A percentile compares a stretch with the other conserved stretches of the same genome.
These are phyloP conservation scores for Littorina saxatilis DNA, from an alignment of 1,140 invertebrate genomes.

Conservation along the genomic window DNA sequence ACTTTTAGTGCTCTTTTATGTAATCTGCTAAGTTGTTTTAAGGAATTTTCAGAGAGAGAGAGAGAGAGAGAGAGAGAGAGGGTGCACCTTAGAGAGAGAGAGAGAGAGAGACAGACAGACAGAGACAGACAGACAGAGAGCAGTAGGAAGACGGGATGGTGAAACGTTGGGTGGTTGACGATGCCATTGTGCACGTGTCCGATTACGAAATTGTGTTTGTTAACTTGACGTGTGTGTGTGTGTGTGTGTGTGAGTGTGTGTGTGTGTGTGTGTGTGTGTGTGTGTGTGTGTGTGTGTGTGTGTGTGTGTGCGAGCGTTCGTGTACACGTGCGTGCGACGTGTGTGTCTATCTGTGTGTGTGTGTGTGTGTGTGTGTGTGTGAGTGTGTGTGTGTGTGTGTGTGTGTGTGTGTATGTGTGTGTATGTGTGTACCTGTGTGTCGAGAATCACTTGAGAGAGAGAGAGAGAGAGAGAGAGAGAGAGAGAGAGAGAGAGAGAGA, in stretches of 20 bases:
- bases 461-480: too few relatives aligned
- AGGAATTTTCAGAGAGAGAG: conserved; percentile 10
- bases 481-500: too few relatives aligned
- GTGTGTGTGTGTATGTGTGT: too few relatives aligned
- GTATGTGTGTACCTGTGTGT: too few relatives aligned
- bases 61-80: conserved; percentile 3
- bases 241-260: background rate
- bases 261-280: background rate
- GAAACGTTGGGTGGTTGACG: background rate
- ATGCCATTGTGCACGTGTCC: background rate
- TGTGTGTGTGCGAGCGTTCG: background rate
- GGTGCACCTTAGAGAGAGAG: background rate
- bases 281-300: background rate
- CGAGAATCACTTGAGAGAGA: too few relatives aligned
- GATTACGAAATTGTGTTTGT: background rate
- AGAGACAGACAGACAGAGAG: too few relatives aligned
- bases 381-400: too few relatives aligned
- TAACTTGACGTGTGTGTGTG: background rate
- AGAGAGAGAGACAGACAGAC: too few relatives aligned
- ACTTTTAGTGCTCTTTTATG: too few relatives aligned
- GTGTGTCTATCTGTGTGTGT: background rate
- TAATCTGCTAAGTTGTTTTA: too few relatives aligned
- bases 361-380: background rate
- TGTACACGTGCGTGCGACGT: background rate
- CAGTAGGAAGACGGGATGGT: background rate